Evolutionary conservation across 1,140 invertebrate species (phyloP), one percentile per base, ranked within the genome.

Genomic region (Bicyclus anynana): DNA sequence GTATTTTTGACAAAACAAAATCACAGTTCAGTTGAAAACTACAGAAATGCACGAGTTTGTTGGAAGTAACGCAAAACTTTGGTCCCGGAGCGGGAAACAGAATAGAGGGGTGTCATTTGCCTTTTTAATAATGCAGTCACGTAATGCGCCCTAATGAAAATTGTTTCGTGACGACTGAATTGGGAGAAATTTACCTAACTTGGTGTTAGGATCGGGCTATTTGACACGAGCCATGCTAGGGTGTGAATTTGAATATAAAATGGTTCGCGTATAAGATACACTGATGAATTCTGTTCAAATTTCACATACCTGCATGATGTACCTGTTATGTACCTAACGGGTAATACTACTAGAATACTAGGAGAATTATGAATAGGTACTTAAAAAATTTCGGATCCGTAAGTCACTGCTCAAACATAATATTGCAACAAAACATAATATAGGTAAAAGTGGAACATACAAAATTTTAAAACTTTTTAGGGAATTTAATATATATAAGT

Each of bases 61-160:
- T 46, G 54, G 53, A 55, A 23, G 53, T 66, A 73, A 80, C 76
- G 68, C 67, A 72, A 80, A 76, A 77, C 69, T 80, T 77, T 69
- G 60, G 59, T 65, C 55, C 48, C 62, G 55, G 57, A 54, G 53
- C 49, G 38, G 63, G 61, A 67, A 64, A 26, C 44, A 47, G 67
- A 64, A 26, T 16, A 47, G 67, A 59, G 60, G 60, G 64, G 61
- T 65, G 63, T 66, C 57, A 50, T 62, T 67, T 42, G 50, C 53
- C 56, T 68, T 66, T 55, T 77, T 80, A 73, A 74, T 74, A 78
- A 71, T 68, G 65, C 67, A 77, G 74, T 73, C 75, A 78, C 75
- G 75, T 78, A 78, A 72, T 72, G 44, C 62, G 38, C 62, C 56
- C 69, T 80, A 80, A 78, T 80, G 75, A 78, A 80, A 80, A 78